phyloP scores from a whole-genome alignment of 2,113 vertebrate genomes.

The Hepsetus odoe region DNA sequence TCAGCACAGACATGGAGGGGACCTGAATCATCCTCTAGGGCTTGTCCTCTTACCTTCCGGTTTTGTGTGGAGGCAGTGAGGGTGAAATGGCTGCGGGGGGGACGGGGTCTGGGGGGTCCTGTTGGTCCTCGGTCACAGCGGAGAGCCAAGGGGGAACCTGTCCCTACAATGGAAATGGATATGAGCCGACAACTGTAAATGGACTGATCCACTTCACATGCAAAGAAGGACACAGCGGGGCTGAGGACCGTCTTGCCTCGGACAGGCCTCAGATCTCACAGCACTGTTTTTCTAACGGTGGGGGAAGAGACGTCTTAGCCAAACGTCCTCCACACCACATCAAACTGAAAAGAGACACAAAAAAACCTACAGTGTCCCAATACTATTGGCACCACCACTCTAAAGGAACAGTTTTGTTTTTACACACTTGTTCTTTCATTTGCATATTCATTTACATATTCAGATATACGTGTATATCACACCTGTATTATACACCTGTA shows the following conservation, averaged over 20 bases:
- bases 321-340: background rate
- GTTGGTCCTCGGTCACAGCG: conserved; percentile 14
- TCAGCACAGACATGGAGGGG: conserved; percentile 66
- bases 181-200: conserved; percentile 36
- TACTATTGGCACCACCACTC: too few relatives aligned
- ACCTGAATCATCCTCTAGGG: conserved; percentile 69
- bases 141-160: conserved; percentile 11
- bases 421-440: too few relatives aligned
- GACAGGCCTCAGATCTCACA: background rate
- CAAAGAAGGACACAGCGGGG: conserved; percentile 14
- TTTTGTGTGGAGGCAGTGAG: conserved; percentile 61
- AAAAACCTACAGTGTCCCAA: too few relatives aligned
- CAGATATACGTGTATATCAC: too few relatives aligned
- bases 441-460: too few relatives aligned
- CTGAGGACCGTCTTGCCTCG: background rate
- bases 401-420: too few relatives aligned
- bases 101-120: background rate
- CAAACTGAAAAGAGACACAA: background rate
- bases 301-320: background rate
- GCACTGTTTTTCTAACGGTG: background rate
- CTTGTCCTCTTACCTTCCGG: conserved; percentile 67
- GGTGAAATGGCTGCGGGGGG: conserved; percentile 23
- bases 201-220: conserved; percentile 23
- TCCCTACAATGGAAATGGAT: conserved; percentile 27
- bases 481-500: too few relatives aligned